Conservation (phyloP, 2,113 vertebrate genomes). For the Podiceps cristatus region DNA sequence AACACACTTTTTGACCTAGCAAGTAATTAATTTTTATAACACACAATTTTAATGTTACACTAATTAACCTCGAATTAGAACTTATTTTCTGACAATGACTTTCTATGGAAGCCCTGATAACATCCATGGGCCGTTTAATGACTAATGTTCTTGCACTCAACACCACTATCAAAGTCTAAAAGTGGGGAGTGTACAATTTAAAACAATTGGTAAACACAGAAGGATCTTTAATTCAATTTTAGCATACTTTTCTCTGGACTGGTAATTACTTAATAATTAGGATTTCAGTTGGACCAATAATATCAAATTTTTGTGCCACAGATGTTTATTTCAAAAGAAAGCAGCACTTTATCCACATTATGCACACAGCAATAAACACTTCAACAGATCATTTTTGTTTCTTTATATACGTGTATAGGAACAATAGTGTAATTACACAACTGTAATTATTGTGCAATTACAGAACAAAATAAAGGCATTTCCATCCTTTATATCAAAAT, state of each 20-base stretch:
- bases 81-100: conserved; percentile 74
- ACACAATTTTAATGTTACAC: conserved; percentile 77
- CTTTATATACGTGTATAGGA: not conserved
- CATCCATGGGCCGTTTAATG: conserved; percentile 27
- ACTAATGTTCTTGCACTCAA: conserved; percentile 40
- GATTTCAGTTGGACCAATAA: not conserved
- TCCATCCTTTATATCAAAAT: not conserved
- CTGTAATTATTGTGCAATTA: not conserved
- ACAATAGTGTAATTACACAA: not conserved
- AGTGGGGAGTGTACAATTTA: not conserved
- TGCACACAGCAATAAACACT: not conserved
- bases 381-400: not conserved
- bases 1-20: conserved; percentile 71
- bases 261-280: not conserved
- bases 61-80: conserved; percentile 81
- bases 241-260: not conserved
- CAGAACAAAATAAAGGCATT: not conserved
- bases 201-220: conserved; percentile 7
- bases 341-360: not conserved
- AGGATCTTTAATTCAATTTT: not conserved
- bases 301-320: not conserved
- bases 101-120: conserved; percentile 54
- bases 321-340: not conserved
- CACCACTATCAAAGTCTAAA: not conserved
- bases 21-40: conserved; percentile 79